Conservation (phyloP, 2,797 vertebrate genomes). For the Malurus leucopterus region DNA sequence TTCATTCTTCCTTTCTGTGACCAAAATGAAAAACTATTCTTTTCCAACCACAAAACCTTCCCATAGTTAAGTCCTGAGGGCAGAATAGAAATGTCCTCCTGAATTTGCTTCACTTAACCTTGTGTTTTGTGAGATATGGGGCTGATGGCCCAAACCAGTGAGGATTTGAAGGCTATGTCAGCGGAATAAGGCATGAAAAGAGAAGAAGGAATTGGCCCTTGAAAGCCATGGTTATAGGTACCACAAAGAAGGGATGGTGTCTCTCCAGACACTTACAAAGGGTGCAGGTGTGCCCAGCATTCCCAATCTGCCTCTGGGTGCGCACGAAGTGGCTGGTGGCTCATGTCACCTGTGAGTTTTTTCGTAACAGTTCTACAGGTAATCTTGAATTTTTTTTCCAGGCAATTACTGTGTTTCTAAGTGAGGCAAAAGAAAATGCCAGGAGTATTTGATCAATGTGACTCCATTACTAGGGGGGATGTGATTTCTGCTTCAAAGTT, state of each 20-base stretch:
- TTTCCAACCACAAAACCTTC: background rate
- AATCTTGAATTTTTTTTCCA: background rate
- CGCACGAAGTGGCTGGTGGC: background rate
- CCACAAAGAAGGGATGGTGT: background rate
- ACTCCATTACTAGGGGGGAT: background rate
- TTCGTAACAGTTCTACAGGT: background rate
- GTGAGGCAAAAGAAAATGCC: background rate
- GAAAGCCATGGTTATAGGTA: background rate
- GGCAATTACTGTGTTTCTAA: background rate
- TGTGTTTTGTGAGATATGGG: background rate
- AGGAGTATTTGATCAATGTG: background rate
- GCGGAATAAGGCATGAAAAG: background rate
- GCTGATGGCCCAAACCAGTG: background rate
- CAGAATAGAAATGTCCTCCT: background rate
- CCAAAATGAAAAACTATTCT: background rate
- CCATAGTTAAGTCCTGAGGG: background rate
- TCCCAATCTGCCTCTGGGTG: background rate
- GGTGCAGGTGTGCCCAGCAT: background rate
- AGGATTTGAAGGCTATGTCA: background rate
- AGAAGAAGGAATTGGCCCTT: background rate
- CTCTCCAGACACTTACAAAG: background rate
- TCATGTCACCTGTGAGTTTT: background rate
- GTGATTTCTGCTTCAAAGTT: background rate
- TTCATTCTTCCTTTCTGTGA: constrained; percentile 12
- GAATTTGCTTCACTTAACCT: constrained; percentile 7